Evolutionary conservation across 2,888 invertebrate genomes (phyloP), one percentile per base, ranked within the genome.

Genomic region (Acheta domesticus): DNA sequence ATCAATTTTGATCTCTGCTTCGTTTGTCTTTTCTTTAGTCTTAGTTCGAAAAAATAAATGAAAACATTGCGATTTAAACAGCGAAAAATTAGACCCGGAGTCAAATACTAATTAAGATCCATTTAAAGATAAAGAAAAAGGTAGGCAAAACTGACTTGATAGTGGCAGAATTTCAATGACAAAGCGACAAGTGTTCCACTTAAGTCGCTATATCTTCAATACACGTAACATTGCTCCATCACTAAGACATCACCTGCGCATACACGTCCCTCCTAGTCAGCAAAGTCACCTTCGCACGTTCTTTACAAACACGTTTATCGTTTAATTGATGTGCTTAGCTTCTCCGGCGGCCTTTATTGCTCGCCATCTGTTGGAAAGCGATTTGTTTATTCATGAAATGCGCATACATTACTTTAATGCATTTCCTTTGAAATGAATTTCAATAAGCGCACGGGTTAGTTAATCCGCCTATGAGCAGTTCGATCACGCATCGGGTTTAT

Each of bases 331-430:
- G 62, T 62, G 14, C 62, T 62, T 62, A n/a, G 62, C n/a, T n/a
- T 62, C 62, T 8, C 62, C 12, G 3, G 14, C n/a, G n/a, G 16
- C 14, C 62, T 62, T 62, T 62, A 62, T 62, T 62, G 62, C 62
- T 62, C 62, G 62, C 62, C 62, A 62, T 62, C 62, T 62, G 62
- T 62, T 19, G 62, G 62, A 62, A 62, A 12, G 62, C n/a, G n/a
- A 62, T 62, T 62, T 62, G 62, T 62, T 62, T 62, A 62, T 62
- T 62, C 62, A 62, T 62, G 62, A 62, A 62, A 62, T 62, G 62
- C 62, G 62, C 62, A 62, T 62, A 62, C 62, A 62, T 62, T 62
- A 62, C 62, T 19, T 62, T 62, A 62, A 62, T 62, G 62, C n/a
- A 62, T 62, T 62, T 62, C 62, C 62, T 62, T 62, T 62, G 62